These are phyloP conservation scores for Lasius fuliginosus DNA, from an alignment of 2,888 invertebrate species.

Conservation along the genomic window DNA sequence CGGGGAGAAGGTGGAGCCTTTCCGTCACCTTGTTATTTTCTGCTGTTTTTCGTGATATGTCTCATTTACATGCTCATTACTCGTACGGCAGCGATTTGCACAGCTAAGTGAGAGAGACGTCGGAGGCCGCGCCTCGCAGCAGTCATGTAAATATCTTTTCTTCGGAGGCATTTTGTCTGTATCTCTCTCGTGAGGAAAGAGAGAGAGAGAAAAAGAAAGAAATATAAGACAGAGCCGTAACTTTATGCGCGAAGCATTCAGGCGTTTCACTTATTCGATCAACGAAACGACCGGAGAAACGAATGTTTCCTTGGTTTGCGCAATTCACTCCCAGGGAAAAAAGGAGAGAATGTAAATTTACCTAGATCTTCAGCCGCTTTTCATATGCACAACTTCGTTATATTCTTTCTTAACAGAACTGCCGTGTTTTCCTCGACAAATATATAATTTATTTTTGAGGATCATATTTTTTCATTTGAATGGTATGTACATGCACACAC, in stretches of 20 bases:
- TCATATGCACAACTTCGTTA: neutral
- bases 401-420: neutral
- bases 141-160: constrained; percentile 48
- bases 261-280: constrained; percentile 33
- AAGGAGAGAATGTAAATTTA: constrained; percentile 28
- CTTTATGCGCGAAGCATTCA: constrained; percentile 30
- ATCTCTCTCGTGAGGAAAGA: neutral
- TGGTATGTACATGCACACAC: neutral
- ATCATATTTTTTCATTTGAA: constrained; percentile 11
- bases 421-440: neutral
- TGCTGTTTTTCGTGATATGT: constrained; percentile 55
- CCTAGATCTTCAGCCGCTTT: constrained; percentile 22
- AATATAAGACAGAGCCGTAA: constrained; percentile 17
- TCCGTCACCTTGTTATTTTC: constrained; percentile 28
- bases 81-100: constrained; percentile 50
- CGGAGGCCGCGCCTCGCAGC: constrained; percentile 16
- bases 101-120: constrained; percentile 57
- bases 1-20: neutral
- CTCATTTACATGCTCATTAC: constrained; percentile 25
- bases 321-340: constrained; percentile 12
- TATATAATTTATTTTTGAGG: neutral
- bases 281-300: constrained; percentile 4
- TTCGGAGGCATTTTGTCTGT: constrained; percentile 22
- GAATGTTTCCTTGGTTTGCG: constrained; percentile 35
- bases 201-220: neutral